Evolutionary conservation across 2,113 vertebrate species (phyloP).

Genomic region (Leiothrix lutea): DNA sequence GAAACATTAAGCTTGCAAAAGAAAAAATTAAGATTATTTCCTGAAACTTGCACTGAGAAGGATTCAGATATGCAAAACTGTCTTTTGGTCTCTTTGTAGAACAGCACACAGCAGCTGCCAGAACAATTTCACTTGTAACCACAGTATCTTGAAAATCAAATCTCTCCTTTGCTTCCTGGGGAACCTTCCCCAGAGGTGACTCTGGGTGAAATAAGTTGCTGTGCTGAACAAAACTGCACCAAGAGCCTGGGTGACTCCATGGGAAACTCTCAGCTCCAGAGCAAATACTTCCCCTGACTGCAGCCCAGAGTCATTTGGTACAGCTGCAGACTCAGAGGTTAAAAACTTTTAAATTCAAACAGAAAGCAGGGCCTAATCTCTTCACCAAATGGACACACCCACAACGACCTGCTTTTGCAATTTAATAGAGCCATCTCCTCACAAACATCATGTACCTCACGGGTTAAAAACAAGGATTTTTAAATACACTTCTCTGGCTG

Average conservation of each 20-base stretch:
- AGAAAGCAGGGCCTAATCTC: not conserved
- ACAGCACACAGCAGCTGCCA: not conserved
- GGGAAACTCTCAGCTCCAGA: not conserved
- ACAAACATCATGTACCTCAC: not conserved
- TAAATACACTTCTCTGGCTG: constrained; percentile 6
- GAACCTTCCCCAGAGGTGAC: not conserved
- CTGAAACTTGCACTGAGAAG: not conserved
- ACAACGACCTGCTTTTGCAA: not conserved
- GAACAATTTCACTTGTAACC: not conserved
- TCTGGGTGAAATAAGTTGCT: not conserved
- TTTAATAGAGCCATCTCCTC: not conserved
- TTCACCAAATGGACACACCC: not conserved
- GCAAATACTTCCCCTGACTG: not conserved
- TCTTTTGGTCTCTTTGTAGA: not conserved
- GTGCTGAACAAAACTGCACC: not conserved
- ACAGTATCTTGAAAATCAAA: not conserved
- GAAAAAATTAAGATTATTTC: not conserved
- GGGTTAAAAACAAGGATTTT: not conserved
- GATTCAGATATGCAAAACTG: not conserved
- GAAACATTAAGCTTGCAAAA: not conserved
- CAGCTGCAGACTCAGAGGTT: not conserved
- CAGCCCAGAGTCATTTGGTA: not conserved
- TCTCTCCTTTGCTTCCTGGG: not conserved
- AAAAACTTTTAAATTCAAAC: not conserved
- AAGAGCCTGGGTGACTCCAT: not conserved